These are phyloP conservation scores for Didymodactylos carnosus DNA, from an alignment of 2,888 invertebrate genomes.

Conservation along the genomic window DNA sequence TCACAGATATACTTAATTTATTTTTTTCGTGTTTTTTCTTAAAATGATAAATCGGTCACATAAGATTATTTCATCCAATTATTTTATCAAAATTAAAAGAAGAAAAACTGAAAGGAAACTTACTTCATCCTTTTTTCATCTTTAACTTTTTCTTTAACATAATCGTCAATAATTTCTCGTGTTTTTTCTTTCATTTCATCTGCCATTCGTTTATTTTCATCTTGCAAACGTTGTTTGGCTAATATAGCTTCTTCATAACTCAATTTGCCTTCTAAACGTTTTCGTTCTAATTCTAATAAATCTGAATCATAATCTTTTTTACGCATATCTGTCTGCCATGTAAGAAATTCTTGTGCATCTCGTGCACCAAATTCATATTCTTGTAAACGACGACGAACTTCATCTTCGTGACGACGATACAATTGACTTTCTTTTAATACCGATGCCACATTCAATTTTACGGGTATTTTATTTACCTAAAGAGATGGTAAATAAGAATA, in stretches of 20 bases:
- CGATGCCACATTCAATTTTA: slow-evolving; percentile 9
- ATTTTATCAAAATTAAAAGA: not conserved
- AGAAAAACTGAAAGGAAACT: slow-evolving; percentile 14
- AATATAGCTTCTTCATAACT: slow-evolving; percentile 34
- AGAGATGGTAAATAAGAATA: not conserved
- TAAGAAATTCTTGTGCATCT: slow-evolving; percentile 7
- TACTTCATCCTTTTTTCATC: slow-evolving; percentile 31
- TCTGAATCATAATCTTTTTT: slow-evolving; percentile 4
- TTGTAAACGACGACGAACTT: slow-evolving; percentile 6
- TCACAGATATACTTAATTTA: too few relatives aligned
- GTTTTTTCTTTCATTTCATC: slow-evolving; percentile 26
- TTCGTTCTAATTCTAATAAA: slow-evolving; percentile 1
- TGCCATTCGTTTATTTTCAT: slow-evolving; percentile 27
- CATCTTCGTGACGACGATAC: slow-evolving; percentile 7
- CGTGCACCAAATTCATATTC: slow-evolving; percentile 6
- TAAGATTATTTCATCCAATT: too few relatives aligned
- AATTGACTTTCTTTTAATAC: slow-evolving; percentile 13
- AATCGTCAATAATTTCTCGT: slow-evolving; percentile 2
- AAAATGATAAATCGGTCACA: too few relatives aligned
- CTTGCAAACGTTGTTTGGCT: slow-evolving; percentile 26
- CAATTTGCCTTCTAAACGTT: slow-evolving; percentile 23
- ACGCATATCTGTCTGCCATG: slow-evolving; percentile 7
- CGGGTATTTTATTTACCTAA: not conserved
- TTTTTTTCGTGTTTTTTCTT: too few relatives aligned
- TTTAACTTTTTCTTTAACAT: slow-evolving; percentile 24